Base-by-base conservation (phyloP, 2,888 invertebrate species). In the Idaea biselata region DNA sequence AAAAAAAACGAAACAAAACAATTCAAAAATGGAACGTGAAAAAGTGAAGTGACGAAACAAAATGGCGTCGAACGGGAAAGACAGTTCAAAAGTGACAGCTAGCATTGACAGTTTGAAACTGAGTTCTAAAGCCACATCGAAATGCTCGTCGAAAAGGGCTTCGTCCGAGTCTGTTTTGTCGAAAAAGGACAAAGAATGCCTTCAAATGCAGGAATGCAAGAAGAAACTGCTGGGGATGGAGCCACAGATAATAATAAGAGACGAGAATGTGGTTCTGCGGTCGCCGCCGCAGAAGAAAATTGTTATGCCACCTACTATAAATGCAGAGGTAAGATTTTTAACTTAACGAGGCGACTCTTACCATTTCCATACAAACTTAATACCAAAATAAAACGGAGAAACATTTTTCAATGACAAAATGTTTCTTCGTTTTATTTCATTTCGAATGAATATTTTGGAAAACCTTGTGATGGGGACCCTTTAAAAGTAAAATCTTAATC, bases 271-370 rank as follows among this genome's bases (percentile, higher is more conserved):
- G 60, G 88, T 89, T 62, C 67, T 91, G 58, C 74, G 88, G 44
- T 92, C 92, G 4, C 93, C 93, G 5, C 91, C 93, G 5, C 91
- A 93, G 74, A 93, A 93, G 84, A 93, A 93, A 73, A 89, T 93
- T 25, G 81, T 91, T 1, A 89, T 92, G 88, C 91, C 93, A 1
- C 90, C 91, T 0, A 81, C 84, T 18, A 84, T 92, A 33, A 92
- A 93, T 58, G 85, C 89, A 5, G 93, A 93, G 86, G 93, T 93
- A 75, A 79, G 83, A 68, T 59, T 60, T 31, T 16, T n/a, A 18
- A 5, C 54, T 44, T 44, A 61, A 25, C n/a, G n/a, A n/a, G n/a
- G n/a, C n/a, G 44, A 18, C 16, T 56, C 55, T 1, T 25, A 55
- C n/a, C n/a, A n/a, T n/a, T n/a, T n/a, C n/a, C n/a, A n/a, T n/a